Conservation (phyloP, 2,888 invertebrate species). For the Halocaridina rubra region DNA sequence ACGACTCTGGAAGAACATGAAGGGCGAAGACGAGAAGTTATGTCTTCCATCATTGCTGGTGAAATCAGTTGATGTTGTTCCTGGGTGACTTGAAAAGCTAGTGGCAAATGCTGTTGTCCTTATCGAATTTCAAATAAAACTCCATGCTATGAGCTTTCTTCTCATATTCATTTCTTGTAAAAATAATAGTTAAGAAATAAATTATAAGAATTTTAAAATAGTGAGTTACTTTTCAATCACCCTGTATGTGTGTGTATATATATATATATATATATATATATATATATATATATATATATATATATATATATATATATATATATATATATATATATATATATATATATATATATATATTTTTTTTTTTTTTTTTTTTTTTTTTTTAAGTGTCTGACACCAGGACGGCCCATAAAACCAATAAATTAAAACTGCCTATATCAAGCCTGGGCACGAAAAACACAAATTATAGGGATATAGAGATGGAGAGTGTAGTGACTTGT, state of each 20-base stretch:
- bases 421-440: too few species aligned
- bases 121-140: neutral
- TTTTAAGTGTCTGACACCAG: too few species aligned
- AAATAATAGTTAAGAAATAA: neutral
- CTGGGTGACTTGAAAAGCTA: neutral
- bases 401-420: too few species aligned
- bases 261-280: neutral
- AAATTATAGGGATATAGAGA: too few species aligned
- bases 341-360: neutral
- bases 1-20: constrained; percentile 16
- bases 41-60: neutral
- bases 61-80: neutral
- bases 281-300: neutral
- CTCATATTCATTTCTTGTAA: neutral
- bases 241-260: neutral
- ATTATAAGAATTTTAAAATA: neutral
- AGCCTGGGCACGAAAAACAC: too few species aligned
- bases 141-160: neutral
- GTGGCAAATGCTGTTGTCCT: neutral
- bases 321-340: neutral
- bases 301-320: neutral
- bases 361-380: too few species aligned
- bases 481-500: too few species aligned
- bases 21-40: neutral
- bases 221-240: neutral